phyloP scores from a whole-genome alignment of 2,113 vertebrate genomes.

The Chamaea fasciata region DNA sequence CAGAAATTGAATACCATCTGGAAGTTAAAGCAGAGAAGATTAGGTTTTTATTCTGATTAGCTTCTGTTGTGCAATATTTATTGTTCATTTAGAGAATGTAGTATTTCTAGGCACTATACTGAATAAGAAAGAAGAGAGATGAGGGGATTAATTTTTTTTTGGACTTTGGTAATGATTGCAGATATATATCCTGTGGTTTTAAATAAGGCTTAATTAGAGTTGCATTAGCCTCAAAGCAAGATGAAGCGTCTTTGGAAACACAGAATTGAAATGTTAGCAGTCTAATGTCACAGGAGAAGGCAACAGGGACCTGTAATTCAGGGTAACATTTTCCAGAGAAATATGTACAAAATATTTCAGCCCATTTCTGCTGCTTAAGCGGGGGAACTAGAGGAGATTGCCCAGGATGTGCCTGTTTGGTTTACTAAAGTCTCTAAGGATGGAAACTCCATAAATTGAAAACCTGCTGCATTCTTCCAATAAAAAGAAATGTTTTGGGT shows the following conservation, averaged over 20 bases:
- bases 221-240: background rate
- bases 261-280: background rate
- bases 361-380: background rate
- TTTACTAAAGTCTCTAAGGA: background rate
- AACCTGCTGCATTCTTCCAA: background rate
- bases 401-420: background rate
- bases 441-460: background rate
- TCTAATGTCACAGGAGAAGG: background rate
- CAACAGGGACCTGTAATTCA: background rate
- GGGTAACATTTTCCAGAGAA: background rate
- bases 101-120: background rate
- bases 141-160: background rate
- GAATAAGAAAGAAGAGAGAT: background rate
- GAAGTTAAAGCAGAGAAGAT: slow-evolving; percentile 14
- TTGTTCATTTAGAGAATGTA: background rate
- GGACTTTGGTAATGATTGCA: background rate
- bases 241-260: background rate
- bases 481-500: background rate
- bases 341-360: background rate
- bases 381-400: background rate
- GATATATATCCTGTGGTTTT: background rate
- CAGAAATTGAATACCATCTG: background rate
- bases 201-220: background rate
- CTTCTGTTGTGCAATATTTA: background rate
- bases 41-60: background rate